Percentiles rank a stretch among this genome's conserved stretches.
phyloP scores from a whole-genome alignment of 2,888 invertebrate genomes.

The Palloptera scutellata region DNA sequence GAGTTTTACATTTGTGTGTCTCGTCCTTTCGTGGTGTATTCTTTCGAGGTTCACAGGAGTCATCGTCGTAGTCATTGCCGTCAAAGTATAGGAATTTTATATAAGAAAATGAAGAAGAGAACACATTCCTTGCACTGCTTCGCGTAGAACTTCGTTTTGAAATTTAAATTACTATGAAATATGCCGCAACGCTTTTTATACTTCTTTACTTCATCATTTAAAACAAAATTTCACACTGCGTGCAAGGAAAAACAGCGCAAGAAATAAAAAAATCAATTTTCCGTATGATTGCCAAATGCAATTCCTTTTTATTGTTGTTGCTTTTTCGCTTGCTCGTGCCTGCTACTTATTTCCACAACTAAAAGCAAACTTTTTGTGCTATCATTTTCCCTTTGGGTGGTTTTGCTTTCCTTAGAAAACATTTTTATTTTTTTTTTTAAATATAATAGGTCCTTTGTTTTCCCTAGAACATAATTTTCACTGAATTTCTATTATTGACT shows the following conservation, averaged over 20 bases:
- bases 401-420: neutral
- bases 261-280: conserved; percentile 32
- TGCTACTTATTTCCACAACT: too few species aligned
- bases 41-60: too few species aligned
- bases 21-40: too few species aligned
- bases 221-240: neutral
- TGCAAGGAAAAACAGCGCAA: conserved; percentile 6
- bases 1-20: too few species aligned
- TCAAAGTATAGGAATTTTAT: too few species aligned
- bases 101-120: too few species aligned
- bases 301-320: conserved; percentile 17
- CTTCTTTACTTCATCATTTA: neutral
- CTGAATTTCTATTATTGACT: conserved; percentile 38
- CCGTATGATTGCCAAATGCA: conserved; percentile 27
- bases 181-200: conserved; percentile 14
- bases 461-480: conserved; percentile 7
- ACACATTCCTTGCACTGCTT: too few species aligned
- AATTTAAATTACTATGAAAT: neutral
- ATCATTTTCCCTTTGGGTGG: conserved; percentile 12
- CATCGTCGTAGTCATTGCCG: too few species aligned
- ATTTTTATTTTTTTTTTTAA: conserved; percentile 15
- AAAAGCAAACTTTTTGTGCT: conserved; percentile 2
- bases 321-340: neutral
- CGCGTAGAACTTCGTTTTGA: too few species aligned
- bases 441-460: neutral